Conservation (phyloP, 2,113 vertebrate species). For the Anser brachyrhynchus region DNA sequence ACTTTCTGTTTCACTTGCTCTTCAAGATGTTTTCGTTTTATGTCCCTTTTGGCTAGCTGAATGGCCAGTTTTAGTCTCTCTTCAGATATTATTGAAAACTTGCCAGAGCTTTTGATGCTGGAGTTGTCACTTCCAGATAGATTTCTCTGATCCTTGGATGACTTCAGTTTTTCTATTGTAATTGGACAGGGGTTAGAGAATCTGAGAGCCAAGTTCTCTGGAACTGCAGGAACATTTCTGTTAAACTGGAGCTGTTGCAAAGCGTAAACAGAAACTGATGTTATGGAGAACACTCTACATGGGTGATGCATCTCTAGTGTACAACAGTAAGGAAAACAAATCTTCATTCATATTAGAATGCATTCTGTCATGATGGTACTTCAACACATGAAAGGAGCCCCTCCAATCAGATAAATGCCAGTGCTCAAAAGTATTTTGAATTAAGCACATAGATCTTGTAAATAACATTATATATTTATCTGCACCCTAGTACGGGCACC, state of each 20-base stretch:
- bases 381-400: background rate
- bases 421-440: background rate
- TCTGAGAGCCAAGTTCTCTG: slow-evolving; percentile 79
- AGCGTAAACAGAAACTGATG: background rate
- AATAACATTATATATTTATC: background rate
- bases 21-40: slow-evolving; percentile 78
- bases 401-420: background rate
- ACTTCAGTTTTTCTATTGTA: slow-evolving; percentile 86
- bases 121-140: slow-evolving; percentile 10
- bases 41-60: slow-evolving; percentile 86
- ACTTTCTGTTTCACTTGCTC: slow-evolving; percentile 59
- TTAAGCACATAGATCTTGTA: background rate
- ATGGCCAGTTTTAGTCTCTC: slow-evolving; percentile 87
- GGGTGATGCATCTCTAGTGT: background rate
- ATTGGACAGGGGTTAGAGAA: slow-evolving; percentile 82
- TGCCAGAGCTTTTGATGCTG: slow-evolving; percentile 71
- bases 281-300: background rate
- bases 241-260: slow-evolving; percentile 87
- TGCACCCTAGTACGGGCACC: background rate
- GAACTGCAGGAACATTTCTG: slow-evolving; percentile 72
- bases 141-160: background rate
- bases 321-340: background rate
- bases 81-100: slow-evolving; percentile 88
- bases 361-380: too few species aligned
- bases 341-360: background rate